These are phyloP conservation scores for Thymelicus sylvestris DNA, from an alignment of 2,888 invertebrate genomes.

Conservation along the genomic window DNA sequence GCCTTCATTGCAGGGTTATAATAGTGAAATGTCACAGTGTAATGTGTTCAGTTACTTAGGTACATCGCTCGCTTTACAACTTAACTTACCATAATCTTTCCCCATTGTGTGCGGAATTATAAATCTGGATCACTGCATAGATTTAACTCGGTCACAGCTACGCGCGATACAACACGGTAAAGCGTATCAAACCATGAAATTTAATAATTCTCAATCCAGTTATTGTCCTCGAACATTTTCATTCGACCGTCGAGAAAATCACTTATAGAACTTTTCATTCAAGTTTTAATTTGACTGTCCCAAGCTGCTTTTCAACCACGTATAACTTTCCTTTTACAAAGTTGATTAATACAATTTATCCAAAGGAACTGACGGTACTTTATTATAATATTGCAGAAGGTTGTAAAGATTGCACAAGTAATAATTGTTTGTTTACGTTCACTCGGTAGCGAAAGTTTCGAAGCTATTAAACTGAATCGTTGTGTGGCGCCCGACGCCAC, in stretches of 20 bases:
- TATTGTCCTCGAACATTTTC: slow-evolving; percentile 5
- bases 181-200: slow-evolving; percentile 14
- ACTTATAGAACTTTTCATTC: neutral
- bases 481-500: slow-evolving; percentile 10
- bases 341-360: slow-evolving; percentile 7
- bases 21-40: too few species aligned
- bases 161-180: neutral
- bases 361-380: slow-evolving; percentile 5
- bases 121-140: slow-evolving; percentile 16
- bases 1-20: too few species aligned
- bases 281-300: neutral
- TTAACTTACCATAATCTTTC: slow-evolving; percentile 30
- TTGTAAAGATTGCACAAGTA: slow-evolving; percentile 8
- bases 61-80: too few species aligned
- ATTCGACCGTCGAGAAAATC: neutral
- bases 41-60: too few species aligned
- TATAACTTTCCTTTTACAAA: slow-evolving; percentile 17
- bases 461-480: slow-evolving; percentile 10
- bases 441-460: slow-evolving; percentile 28
- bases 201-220: slow-evolving; percentile 2
- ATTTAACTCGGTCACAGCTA: slow-evolving; percentile 11
- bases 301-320: neutral
- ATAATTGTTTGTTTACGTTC: slow-evolving; percentile 24
- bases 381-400: neutral
- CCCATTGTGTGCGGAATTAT: slow-evolving; percentile 19